Percentiles rank a stretch among this genome's conserved stretches.
Evolutionary conservation across 2,888 invertebrate species (phyloP).

Genomic region (Minunthozetes semirufus): DNA sequence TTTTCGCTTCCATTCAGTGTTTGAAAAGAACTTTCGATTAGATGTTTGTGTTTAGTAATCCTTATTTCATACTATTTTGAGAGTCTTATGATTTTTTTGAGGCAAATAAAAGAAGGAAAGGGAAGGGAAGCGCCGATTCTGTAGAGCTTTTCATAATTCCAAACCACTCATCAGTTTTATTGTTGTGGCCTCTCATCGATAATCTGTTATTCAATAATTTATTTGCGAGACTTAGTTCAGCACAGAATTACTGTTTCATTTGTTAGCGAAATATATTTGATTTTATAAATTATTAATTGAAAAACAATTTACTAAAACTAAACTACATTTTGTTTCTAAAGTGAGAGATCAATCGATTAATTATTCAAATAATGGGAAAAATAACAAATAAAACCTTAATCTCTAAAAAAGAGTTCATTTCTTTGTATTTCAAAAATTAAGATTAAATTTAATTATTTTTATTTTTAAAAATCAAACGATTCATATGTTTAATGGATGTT

Average conservation of each 20-base stretch:
- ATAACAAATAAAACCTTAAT: not conserved
- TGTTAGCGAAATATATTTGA: too few relatives aligned
- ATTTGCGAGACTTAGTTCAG: not conserved
- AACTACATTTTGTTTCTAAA: not conserved
- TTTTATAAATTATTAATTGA: not conserved
- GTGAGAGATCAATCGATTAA: too few relatives aligned
- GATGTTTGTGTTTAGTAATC: constrained; percentile 9
- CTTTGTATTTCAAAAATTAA: too few relatives aligned
- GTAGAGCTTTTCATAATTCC: not conserved
- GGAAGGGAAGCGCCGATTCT: not conserved
- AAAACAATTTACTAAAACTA: not conserved
- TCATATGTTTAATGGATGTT: too few relatives aligned
- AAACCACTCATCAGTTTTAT: constrained; percentile 1
- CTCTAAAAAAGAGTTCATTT: too few relatives aligned
- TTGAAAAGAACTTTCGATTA: not conserved
- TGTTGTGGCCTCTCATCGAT: not conserved
- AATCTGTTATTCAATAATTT: not conserved
- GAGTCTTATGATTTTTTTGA: not conserved
- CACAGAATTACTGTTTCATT: not conserved
- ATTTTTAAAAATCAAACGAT: too few relatives aligned
- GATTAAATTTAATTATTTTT: too few relatives aligned
- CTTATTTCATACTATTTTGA: not conserved
- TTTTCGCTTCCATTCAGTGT: not conserved
- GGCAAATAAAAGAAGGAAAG: not conserved
- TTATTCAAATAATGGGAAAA: not conserved